phyloP scores from a whole-genome alignment of 2,797 vertebrate genomes.

The Rhinella marina region DNA sequence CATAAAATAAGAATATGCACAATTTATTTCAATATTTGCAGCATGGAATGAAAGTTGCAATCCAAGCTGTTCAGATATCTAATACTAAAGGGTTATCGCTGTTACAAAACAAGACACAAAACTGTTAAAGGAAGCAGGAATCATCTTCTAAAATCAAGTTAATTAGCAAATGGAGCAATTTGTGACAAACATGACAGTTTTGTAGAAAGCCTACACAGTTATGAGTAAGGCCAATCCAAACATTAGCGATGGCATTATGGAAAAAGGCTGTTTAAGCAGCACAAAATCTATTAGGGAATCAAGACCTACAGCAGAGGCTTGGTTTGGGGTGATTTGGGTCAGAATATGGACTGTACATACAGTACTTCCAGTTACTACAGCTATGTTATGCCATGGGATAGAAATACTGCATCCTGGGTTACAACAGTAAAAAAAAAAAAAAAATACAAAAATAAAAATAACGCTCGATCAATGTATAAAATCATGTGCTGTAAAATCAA shows the following conservation, averaged over 20 bases:
- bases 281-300: conserved; percentile 16
- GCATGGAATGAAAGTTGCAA: conserved; percentile 56
- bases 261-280: conserved; percentile 27
- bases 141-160: conserved; percentile 59
- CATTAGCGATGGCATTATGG: conserved; percentile 47
- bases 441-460: too few species aligned
- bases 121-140: conserved; percentile 59
- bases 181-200: conserved; percentile 62
- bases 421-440: neutral
- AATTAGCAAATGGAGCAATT: conserved; percentile 61
- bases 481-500: too few species aligned
- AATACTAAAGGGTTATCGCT: conserved; percentile 59
- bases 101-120: conserved; percentile 61
- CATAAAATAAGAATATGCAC: conserved; percentile 8
- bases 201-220: conserved; percentile 61
- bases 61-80: conserved; percentile 59
- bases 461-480: too few species aligned
- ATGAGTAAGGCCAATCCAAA: conserved; percentile 62
- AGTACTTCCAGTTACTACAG: neutral
- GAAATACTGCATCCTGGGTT: neutral
- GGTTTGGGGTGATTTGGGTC: neutral
- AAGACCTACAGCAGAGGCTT: neutral
- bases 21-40: conserved; percentile 52
- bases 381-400: too few species aligned
- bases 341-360: neutral